Evolutionary conservation across 1,140 invertebrate species (phyloP).

Genomic region (Panagrolaimus sp.): DNA sequence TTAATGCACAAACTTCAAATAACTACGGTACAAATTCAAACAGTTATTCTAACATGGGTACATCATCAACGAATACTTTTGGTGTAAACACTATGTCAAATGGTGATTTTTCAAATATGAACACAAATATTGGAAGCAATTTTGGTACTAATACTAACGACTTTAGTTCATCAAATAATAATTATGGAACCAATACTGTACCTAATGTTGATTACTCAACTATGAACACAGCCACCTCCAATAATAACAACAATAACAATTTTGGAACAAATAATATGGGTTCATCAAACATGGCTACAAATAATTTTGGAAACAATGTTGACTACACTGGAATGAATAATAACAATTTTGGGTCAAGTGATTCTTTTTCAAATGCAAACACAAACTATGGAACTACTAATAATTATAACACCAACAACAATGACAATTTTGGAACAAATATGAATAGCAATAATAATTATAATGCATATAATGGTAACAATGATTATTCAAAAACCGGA

Average conservation of each 20-base stretch:
- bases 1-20: no score
- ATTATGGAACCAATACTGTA: neutral
- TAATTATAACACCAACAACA: neutral
- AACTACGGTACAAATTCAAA: no score
- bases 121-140: no score
- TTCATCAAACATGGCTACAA: neutral
- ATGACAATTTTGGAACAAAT: slow-evolving; percentile 11
- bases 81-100: no score
- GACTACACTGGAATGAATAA: neutral
- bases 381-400: neutral
- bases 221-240: neutral
- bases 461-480: neutral
- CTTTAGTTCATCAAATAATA: neutral
- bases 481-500: neutral
- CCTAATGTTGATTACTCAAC: no score
- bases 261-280: slow-evolving; percentile 3
- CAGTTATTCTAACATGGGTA: no score
- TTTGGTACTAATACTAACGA: no score
- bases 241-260: slow-evolving; percentile 1
- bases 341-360: neutral
- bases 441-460: no score
- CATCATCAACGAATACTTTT: no score
- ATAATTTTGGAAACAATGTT: neutral
- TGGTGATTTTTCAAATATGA: no score
- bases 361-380: neutral